Conservation (phyloP, 1,140 invertebrate species). For the Drosophila quadrilineata region DNA sequence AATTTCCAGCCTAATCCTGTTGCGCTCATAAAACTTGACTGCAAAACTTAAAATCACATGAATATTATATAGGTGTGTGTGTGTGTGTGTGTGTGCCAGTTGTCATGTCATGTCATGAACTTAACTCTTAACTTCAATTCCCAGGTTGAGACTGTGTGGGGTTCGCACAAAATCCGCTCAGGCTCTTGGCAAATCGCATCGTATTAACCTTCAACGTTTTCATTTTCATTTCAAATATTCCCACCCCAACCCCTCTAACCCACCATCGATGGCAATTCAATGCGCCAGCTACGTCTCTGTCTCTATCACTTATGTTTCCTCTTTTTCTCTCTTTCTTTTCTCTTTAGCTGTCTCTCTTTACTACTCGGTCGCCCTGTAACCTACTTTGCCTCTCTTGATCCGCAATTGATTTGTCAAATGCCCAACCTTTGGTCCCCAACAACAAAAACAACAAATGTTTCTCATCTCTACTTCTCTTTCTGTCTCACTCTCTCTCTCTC, state of each 20-base stretch:
- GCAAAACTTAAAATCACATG: constrained; percentile 6
- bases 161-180: constrained; percentile 38
- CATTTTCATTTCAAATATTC: constrained; percentile 60
- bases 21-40: neutral
- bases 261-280: constrained; percentile 60
- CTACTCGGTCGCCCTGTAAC: no score
- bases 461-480: neutral
- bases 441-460: no score
- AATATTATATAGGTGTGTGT: no score
- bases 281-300: constrained; percentile 4
- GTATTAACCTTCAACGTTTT: constrained; percentile 75
- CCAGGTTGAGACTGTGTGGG: neutral
- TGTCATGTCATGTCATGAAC: constrained; percentile 60
- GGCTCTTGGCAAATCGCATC: constrained; percentile 52
- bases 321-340: neutral
- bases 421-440: no score
- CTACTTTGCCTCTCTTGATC: constrained; percentile 41
- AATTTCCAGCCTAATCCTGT: neutral
- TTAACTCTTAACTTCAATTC: neutral
- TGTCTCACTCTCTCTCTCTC: neutral
- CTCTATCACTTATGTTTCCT: neutral
- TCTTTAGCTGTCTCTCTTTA: no score
- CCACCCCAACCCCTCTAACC: no score
- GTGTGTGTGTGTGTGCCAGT: constrained; percentile 37
- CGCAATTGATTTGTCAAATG: constrained; percentile 71